Evolutionary conservation across 2,113 vertebrate species (phyloP), one percentile per base, ranked within the genome.

Genomic region (Boleophthalmus pectinirostris): DNA sequence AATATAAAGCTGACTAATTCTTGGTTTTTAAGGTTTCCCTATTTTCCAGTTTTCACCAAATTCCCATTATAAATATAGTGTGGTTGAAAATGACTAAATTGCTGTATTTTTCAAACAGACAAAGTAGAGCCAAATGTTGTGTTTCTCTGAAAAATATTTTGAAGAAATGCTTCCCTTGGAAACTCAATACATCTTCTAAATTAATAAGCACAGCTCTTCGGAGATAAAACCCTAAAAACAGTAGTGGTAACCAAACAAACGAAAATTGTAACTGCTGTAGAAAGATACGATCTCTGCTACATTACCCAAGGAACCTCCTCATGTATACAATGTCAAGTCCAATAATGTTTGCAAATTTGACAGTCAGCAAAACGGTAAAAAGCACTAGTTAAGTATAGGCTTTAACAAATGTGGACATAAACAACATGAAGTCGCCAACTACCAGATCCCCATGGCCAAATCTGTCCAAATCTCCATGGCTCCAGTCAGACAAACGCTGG

Each of bases 341-440:
- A 38, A 6, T 47, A 77, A 75, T 24, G 61, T 24, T 14, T 23
- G 63, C 4, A 23, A 38, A 72, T 67, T 20, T 0, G 43, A 56
- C 23, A 58, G 43, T 73, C 51, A n/a, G 54, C 64, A 25, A 21
- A 56, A 58, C 12, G 10, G n/a, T 5, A 53, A 3, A 25, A 20
- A 49, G 57, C 38, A 0, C 49, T 18, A 64, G 67, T 15, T 38
- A 69, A 71, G 60, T 66, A 13, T 29, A 18, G 25, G 47, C 65
- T 43, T 15, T 1, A 69, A 51, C 6, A 82, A 60, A 69, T 61
- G 33, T 84, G 75, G 61, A 86, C 82, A 79, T 74, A 82, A 81
- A 87, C 78, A 84, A 85, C 73, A 69, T 56, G 68, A 82, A 75
- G 68, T 69, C 69, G 80, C 66, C 75, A 87, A 82, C 87, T 82